A percentile compares a stretch with the other conserved stretches of the same genome.
These are phyloP conservation scores for Lagorchestes hirsutus DNA, from an alignment of 2,797 vertebrate genomes.

Conservation along the genomic window DNA sequence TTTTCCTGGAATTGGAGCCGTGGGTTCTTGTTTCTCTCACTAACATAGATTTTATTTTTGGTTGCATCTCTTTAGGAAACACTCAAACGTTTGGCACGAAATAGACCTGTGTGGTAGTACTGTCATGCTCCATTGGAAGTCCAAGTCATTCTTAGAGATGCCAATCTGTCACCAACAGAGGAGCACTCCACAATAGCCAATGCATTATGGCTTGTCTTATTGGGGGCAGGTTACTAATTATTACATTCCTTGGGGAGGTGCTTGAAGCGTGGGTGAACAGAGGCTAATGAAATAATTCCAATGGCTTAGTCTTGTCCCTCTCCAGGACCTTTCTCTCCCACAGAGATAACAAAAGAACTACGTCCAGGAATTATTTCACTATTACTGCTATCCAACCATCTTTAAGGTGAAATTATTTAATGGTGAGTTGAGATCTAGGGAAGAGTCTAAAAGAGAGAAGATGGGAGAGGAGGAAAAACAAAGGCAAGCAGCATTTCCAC, in stretches of 20 bases:
- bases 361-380: background rate
- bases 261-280: background rate
- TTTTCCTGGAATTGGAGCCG: background rate
- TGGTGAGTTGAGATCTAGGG: background rate
- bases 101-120: rapidly evolving
- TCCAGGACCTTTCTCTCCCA: background rate
- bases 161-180: background rate
- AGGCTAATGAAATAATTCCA: background rate
- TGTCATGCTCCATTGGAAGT: rapidly evolving
- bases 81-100: background rate
- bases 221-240: background rate
- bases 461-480: background rate
- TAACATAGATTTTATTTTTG: background rate
- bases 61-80: constrained; percentile 12
- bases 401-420: background rate
- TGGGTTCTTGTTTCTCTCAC: background rate
- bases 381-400: background rate
- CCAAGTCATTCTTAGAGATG: background rate
- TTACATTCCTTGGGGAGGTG: background rate
- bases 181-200: background rate
- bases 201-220: background rate
- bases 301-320: background rate
- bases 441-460: background rate
- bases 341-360: background rate
- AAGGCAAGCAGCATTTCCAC: background rate